Evolutionary conservation across 1,140 invertebrate genomes (phyloP), one percentile per base, ranked within the genome.

Genomic region (Notospermus geniculatus): DNA sequence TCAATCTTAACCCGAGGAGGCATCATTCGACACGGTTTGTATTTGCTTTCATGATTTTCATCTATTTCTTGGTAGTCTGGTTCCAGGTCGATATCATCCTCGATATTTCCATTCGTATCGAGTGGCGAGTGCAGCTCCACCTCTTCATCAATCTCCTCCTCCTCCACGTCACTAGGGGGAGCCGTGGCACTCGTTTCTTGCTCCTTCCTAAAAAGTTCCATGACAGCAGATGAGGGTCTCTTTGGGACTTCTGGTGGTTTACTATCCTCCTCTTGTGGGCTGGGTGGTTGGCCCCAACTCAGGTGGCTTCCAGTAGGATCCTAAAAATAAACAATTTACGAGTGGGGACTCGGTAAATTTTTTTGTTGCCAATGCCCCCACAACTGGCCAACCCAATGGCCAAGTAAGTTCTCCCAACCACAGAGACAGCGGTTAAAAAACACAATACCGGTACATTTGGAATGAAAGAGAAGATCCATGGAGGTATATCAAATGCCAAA

Each of bases 1-100:
- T 78, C 77, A 32, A 82, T 76, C 54, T 74, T 73, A 25, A 81
- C 66, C 46, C 73, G 71, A 41, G 80, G 79, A 25, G 74, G 76
- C 52, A 53, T 63, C 27, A 54, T 55, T 58, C 67, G 65, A 60
- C 70, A 75, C 9, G 71, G 72, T 67, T 73, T 71, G 45, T 74
- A 74, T 50, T 68, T 73, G 62, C 74, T 74, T 62, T 76, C 74
- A 59, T 74, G 74, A 60, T 74, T 76, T 53, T 71, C 68, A 61
- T 74, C 71, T 17, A 74, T 69, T 62, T 74, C 71, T 43, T 71
- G 72, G 50, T 74, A 74, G 1, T 71, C 57, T 5, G 69, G 66
- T 36, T 70, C 71, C 46, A 61, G 63, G 36, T 73, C 71, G 45
- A 73, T 73, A 30, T 76, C 72, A 2, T 62, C 66, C 63, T 71